phyloP scores from a whole-genome alignment of 1,140 invertebrate species.

The Augochlora pura region DNA sequence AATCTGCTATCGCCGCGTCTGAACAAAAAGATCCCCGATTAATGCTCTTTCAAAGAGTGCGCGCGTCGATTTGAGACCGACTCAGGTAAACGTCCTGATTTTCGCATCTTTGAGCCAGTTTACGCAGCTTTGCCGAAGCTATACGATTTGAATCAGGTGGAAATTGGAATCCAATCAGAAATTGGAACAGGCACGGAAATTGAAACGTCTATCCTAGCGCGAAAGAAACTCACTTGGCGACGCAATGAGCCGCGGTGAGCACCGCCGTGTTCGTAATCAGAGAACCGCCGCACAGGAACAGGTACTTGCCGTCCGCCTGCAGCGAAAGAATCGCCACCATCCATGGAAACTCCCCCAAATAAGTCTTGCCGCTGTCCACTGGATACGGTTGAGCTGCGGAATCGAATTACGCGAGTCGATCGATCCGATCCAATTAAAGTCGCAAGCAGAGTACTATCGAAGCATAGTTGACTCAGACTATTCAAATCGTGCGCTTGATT shows the following conservation, averaged over 20 bases:
- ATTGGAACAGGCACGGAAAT: too few species aligned
- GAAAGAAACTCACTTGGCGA: constrained; percentile 68
- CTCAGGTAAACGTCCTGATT: too few species aligned
- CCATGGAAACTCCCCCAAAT: constrained; percentile 83
- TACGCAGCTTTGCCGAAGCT: too few species aligned
- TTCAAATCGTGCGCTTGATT: too few species aligned
- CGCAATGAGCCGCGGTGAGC: constrained; percentile 82
- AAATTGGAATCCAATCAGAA: too few species aligned
- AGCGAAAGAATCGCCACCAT: constrained; percentile 78
- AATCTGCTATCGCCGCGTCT: constrained; percentile 65
- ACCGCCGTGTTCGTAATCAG: constrained; percentile 79
- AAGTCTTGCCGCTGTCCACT: constrained; percentile 62
- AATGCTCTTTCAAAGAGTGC: not conserved
- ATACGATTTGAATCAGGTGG: too few species aligned
- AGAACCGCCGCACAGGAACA: constrained; percentile 79
- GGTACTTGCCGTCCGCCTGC: constrained; percentile 52
- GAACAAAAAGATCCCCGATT: not conserved
- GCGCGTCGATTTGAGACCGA: too few species aligned
- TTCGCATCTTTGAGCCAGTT: too few species aligned
- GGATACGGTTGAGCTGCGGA: constrained; percentile 58
- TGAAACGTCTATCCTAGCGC: too few species aligned
- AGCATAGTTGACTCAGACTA: too few species aligned
- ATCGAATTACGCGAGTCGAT: not conserved
- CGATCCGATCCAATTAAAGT: too few species aligned
- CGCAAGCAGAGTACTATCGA: too few species aligned